A percentile compares a stretch with the other conserved stretches of the same genome.
phyloP scores from a whole-genome alignment of 2,888 invertebrate species.

The Drosophila austrosaltans region DNA sequence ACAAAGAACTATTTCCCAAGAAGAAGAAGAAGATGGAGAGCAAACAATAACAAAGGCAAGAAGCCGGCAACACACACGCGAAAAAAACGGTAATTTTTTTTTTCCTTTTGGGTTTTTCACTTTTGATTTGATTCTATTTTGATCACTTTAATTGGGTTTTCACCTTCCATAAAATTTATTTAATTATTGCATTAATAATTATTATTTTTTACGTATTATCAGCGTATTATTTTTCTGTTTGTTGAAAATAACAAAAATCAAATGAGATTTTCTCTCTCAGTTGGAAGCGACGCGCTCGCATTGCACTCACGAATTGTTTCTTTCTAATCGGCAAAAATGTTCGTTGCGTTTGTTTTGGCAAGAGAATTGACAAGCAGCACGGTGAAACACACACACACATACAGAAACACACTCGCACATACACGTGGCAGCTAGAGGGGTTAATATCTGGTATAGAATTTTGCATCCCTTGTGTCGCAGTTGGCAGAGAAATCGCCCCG shows the following conservation, averaged over 20 bases:
- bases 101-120: conserved; percentile 2
- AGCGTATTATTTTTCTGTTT: conserved; percentile 21
- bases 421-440: conserved; percentile 49
- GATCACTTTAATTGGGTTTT: conserved; percentile 15
- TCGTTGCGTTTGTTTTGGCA: conserved; percentile 81
- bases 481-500: conserved; percentile 52
- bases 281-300: conserved; percentile 60
- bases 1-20: conserved; percentile 52
- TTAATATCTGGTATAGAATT: conserved; percentile 73
- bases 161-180: conserved; percentile 14
- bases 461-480: conserved; percentile 70
- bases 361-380: conserved; percentile 74
- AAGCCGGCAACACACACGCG: conserved; percentile 21
- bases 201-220: conserved; percentile 42
- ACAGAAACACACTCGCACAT: conserved; percentile 13
- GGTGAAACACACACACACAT: conserved; percentile 61
- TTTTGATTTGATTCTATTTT: neutral
- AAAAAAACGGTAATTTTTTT: neutral
- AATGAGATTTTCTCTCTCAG: conserved; percentile 2
- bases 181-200: conserved; percentile 20
- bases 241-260: no score
- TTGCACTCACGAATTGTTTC: conserved; percentile 79
- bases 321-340: conserved; percentile 82
- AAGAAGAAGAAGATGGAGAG: conserved; percentile 41
- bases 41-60: conserved; percentile 65